Evolutionary conservation across 2,797 vertebrate species (phyloP).

Genomic region (Poliocrania exsul): DNA sequence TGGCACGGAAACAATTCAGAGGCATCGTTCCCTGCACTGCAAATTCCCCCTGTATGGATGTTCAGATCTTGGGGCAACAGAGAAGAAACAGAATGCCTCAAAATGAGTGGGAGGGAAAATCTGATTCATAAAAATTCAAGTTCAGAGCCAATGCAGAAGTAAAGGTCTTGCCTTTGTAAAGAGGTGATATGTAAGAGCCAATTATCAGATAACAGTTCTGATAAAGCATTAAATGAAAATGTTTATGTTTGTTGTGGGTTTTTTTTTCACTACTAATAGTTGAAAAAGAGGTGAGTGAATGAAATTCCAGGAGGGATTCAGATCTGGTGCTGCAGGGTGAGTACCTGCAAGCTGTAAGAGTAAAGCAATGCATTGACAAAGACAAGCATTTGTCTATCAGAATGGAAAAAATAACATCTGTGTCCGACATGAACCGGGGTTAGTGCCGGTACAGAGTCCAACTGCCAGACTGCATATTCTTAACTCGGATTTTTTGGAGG

Average conservation of each 20-base stretch:
- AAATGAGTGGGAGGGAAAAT: neutral
- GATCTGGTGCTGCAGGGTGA: neutral
- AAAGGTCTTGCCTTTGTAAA: neutral
- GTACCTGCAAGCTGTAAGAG: neutral
- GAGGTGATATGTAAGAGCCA: neutral
- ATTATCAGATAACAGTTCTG: neutral
- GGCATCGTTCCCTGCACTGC: neutral
- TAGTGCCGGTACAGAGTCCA: neutral
- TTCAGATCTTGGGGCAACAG: neutral
- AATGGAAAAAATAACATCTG: neutral
- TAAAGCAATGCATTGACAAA: neutral
- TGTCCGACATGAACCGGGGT: neutral
- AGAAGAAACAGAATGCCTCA: neutral
- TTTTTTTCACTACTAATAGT: neutral
- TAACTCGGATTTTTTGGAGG: neutral
- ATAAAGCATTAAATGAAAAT: neutral
- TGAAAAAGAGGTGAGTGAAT: neutral
- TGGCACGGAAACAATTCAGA: constrained; percentile 15
- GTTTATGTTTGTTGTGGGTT: fast-evolving
- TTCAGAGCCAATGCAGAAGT: neutral
- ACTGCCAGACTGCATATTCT: neutral
- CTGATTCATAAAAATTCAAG: neutral
- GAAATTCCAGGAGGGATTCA: neutral
- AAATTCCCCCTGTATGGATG: neutral
- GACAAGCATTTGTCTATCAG: neutral